Conservation (phyloP, 2,888 invertebrate genomes). For the Cheilosia pagana region DNA sequence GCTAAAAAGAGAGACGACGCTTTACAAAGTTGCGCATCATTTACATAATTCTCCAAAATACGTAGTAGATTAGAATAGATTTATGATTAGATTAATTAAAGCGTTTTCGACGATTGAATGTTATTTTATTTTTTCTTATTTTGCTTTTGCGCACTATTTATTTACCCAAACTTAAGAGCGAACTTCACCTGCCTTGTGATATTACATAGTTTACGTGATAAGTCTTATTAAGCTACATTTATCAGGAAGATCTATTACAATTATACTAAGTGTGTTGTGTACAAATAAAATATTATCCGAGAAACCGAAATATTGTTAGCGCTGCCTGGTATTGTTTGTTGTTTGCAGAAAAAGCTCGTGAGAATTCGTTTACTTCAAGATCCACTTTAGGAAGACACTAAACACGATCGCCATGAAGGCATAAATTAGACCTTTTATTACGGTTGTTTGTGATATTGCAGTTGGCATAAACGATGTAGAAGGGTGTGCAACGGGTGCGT, state of each 20-base stretch:
- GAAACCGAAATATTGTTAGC: constrained; percentile 35
- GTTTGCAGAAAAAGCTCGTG: constrained; percentile 5
- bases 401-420: constrained; percentile 78
- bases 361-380: constrained; percentile 78
- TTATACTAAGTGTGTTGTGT: constrained; percentile 1
- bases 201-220: background rate
- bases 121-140: background rate
- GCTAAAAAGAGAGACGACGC: constrained; percentile 19
- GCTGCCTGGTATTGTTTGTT: background rate
- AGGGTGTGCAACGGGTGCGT: constrained; percentile 76
- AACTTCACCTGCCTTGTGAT: constrained; percentile 15
- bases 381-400: constrained; percentile 80
- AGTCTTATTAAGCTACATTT: constrained; percentile 34
- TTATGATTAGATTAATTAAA: constrained; percentile 24
- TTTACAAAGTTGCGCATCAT: constrained; percentile 1
- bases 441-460: constrained; percentile 78
- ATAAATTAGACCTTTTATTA: constrained; percentile 79
- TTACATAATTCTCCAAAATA: background rate
- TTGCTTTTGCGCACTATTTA: constrained; percentile 11
- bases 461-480: constrained; percentile 60
- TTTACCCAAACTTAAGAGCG: background rate
- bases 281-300: background rate
- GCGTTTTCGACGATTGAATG: constrained; percentile 34
- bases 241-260: constrained; percentile 39
- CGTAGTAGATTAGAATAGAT: constrained; percentile 2